A percentile compares a stretch with the other conserved stretches of the same genome.
These are phyloP conservation scores for Wasmannia auropunctata DNA, from an alignment of 1,140 invertebrate species.

Conservation along the genomic window DNA sequence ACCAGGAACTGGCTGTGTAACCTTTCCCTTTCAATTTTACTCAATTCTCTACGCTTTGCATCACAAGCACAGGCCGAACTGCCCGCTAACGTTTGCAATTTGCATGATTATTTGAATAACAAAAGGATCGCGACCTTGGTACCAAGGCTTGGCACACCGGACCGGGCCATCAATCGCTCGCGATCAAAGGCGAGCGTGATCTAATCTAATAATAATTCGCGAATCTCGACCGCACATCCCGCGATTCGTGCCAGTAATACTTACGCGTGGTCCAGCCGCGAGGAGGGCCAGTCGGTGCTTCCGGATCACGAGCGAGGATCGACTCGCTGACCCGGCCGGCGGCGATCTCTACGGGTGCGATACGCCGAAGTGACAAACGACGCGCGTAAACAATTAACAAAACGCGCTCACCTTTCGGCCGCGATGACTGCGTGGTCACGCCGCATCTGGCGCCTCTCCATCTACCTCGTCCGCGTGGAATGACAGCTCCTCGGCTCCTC, in stretches of 20 bases:
- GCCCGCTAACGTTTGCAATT: background rate
- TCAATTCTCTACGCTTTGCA: background rate
- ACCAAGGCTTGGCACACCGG: no score
- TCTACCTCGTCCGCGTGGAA: constrained; percentile 56
- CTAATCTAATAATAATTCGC: constrained; percentile 16
- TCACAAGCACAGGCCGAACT: background rate
- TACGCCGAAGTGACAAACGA: background rate
- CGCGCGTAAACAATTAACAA: constrained; percentile 30
- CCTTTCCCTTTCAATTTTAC: background rate
- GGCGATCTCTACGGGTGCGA: no score
- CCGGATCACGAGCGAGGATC: background rate
- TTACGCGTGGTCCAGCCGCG: background rate
- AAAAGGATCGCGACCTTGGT: background rate
- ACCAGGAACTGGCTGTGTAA: background rate
- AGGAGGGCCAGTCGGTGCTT: background rate
- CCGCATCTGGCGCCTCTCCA: constrained; percentile 67
- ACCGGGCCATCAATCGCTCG: background rate
- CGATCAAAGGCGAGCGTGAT: background rate
- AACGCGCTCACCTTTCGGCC: constrained; percentile 53
- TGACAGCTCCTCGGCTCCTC: constrained; percentile 40
- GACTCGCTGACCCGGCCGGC: background rate
- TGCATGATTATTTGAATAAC: background rate
- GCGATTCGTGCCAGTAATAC: background rate
- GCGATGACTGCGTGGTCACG: constrained; percentile 29
- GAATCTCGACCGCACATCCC: background rate